Evolutionary conservation across 2,888 invertebrate species (phyloP).

Genomic region (Trissolcus brochymenae): DNA sequence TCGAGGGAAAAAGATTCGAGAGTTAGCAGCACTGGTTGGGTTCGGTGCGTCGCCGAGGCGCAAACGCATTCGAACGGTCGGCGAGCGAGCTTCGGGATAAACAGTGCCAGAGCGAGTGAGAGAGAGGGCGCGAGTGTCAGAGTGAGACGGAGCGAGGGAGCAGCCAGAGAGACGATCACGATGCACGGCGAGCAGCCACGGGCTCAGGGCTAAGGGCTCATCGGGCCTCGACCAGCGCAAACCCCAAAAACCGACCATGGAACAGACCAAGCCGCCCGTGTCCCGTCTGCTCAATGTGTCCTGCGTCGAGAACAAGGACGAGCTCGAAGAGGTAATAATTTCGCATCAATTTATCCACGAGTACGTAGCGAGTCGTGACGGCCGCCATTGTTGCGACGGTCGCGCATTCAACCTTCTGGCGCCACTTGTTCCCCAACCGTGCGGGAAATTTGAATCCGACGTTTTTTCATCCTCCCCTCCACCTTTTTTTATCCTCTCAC

Average conservation of each 20-base stretch:
- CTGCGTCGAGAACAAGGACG: slow-evolving; percentile 92
- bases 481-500: background rate
- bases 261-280: slow-evolving; percentile 74
- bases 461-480: too few relatives aligned
- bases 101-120: slow-evolving; percentile 68
- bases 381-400: slow-evolving; percentile 77
- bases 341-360: slow-evolving; percentile 72
- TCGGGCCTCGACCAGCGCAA: slow-evolving; percentile 67
- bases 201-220: slow-evolving; percentile 74
- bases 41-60: slow-evolving; percentile 66
- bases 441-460: slow-evolving; percentile 64
- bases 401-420: slow-evolving; percentile 78
- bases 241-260: slow-evolving; percentile 70
- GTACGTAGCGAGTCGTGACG: slow-evolving; percentile 71
- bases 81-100: slow-evolving; percentile 71
- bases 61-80: slow-evolving; percentile 73
- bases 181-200: slow-evolving; percentile 73
- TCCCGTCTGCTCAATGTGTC: slow-evolving; percentile 89
- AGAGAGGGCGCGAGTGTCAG: slow-evolving; percentile 61
- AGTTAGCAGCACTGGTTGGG: slow-evolving; percentile 51
- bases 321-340: slow-evolving; percentile 89
- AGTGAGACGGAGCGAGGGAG: slow-evolving; percentile 62
- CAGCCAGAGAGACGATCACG: slow-evolving; percentile 68
- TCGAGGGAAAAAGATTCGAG: slow-evolving; percentile 45
- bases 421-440: slow-evolving; percentile 69